phyloP scores from a whole-genome alignment of 2,888 invertebrate species.

The Eupithecia dodoneata region DNA sequence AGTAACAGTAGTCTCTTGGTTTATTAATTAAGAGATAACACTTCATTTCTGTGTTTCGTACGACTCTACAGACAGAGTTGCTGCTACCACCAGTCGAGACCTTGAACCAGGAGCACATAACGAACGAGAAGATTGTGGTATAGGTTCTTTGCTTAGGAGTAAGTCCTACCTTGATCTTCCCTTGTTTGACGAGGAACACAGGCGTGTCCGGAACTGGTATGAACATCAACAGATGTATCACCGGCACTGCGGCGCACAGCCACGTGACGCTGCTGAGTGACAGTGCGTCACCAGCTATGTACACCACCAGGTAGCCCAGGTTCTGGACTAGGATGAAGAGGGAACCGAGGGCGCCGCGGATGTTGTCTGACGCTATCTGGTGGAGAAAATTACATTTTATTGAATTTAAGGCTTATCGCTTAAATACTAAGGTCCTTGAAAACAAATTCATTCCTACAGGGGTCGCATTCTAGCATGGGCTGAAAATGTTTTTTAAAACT shows the following conservation, averaged over 20 bases:
- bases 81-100: no score
- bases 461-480: not conserved
- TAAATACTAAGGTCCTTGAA: not conserved
- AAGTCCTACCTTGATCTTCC: constrained; percentile 67
- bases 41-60: no score
- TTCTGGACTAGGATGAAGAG: constrained; percentile 79
- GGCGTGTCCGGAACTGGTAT: constrained; percentile 80
- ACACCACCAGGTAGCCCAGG: constrained; percentile 76
- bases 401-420: not conserved
- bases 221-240: constrained; percentile 68
- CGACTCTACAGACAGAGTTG: no score
- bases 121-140: no score
- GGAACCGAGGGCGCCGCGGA: constrained; percentile 77
- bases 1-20: no score
- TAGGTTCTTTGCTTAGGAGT: no score
- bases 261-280: constrained; percentile 72
- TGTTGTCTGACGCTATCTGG: constrained; percentile 76
- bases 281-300: constrained; percentile 73
- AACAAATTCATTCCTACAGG: not conserved
- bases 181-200: constrained; percentile 76
- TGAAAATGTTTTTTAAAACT: not conserved
- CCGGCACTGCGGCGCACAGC: constrained; percentile 73
- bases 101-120: no score
- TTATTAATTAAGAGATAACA: no score
- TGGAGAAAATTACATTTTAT: constrained; percentile 6